A percentile compares a stretch with the other conserved stretches of the same genome.
These are phyloP conservation scores for Brienomyrus brachyistius DNA, from an alignment of 2,113 vertebrate genomes.

Conservation along the genomic window DNA sequence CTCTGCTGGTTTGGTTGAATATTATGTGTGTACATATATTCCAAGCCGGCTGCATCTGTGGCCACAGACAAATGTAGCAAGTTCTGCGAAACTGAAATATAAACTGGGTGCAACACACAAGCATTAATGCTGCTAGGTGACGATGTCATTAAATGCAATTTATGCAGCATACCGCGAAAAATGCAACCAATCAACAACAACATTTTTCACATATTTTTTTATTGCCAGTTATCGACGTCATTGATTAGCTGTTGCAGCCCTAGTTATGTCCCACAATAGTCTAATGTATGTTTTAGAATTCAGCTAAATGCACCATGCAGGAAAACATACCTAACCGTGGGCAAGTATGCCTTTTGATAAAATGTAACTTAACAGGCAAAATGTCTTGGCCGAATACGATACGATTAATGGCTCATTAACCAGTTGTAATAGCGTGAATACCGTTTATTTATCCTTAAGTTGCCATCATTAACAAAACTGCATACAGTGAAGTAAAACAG, in stretches of 20 bases:
- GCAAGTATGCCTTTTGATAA: neutral
- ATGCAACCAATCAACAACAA: neutral
- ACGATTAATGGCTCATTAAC: neutral
- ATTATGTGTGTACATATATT: neutral
- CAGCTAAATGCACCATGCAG: neutral
- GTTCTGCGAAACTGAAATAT: neutral
- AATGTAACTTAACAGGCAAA: neutral
- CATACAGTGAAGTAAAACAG: neutral
- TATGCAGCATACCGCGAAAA: neutral
- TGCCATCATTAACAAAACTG: constrained; percentile 1
- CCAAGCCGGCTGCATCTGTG: neutral
- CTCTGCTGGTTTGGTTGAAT: neutral
- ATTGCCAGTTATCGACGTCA: neutral
- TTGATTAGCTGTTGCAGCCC: neutral
- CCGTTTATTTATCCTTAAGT: constrained; percentile 4
- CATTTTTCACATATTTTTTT: neutral
- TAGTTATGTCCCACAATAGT: neutral
- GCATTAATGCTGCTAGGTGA: neutral
- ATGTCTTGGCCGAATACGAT: neutral
- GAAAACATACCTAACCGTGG: neutral
- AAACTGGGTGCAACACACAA: neutral
- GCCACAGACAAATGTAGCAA: neutral
- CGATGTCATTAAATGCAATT: neutral
- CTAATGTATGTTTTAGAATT: neutral
- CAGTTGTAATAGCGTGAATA: neutral